These are phyloP conservation scores for Cydia splendana DNA, from an alignment of 1,140 invertebrate genomes.

Conservation along the genomic window DNA sequence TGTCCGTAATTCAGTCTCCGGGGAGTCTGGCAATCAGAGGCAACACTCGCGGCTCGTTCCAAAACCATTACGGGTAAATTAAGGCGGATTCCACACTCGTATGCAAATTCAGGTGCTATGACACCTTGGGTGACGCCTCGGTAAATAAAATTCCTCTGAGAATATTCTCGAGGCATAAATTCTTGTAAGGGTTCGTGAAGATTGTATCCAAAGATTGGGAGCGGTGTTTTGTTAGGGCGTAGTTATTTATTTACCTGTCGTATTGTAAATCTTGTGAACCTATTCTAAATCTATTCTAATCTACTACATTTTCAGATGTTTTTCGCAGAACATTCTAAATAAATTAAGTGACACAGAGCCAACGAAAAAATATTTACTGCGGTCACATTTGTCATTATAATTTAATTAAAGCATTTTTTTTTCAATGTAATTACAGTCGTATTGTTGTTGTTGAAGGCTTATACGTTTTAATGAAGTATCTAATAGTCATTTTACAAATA, in stretches of 20 bases:
- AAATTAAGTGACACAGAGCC: no score
- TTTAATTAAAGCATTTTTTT: no score
- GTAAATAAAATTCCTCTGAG: conserved; percentile 20
- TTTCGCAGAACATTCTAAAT: no score
- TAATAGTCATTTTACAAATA: no score
- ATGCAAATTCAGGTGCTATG: conserved; percentile 53
- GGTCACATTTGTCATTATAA: no score
- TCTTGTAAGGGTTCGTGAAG: conserved; percentile 9
- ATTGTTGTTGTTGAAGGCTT: no score
- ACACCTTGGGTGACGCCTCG: conserved; percentile 13
- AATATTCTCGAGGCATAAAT: conserved; percentile 25
- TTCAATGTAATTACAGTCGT: no score
- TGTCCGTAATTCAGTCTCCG: conserved; percentile 38
- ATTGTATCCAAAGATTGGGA: neutral
- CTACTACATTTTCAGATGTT: no score
- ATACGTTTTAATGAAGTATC: no score
- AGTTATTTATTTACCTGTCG: conserved; percentile 14
- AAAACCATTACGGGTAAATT: conserved; percentile 75
- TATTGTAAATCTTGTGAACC: conserved; percentile 3
- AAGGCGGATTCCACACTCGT: conserved; percentile 62
- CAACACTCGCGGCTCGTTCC: conserved; percentile 63
- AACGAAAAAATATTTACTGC: no score
- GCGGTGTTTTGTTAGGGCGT: conserved; percentile 6
- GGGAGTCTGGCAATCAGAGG: conserved; percentile 73
- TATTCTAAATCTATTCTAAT: conserved; percentile 1